Percentiles rank a stretch among this genome's conserved stretches.
Evolutionary conservation across 2,888 invertebrate species (phyloP).

Genomic region (Pristionchus maxplancki): DNA sequence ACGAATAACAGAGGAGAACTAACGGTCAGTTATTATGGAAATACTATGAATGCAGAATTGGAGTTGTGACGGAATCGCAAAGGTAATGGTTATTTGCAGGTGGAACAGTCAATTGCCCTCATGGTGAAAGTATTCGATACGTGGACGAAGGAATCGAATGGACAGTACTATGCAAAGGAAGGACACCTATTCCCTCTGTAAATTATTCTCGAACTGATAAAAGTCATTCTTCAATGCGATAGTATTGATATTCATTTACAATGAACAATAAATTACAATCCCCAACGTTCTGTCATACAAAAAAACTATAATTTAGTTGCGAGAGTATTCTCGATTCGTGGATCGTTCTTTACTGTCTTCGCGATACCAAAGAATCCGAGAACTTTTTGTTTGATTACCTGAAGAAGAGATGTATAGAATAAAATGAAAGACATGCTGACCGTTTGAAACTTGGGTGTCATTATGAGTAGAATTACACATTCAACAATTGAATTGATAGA

Average conservation of each 20-base stretch:
- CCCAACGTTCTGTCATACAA: not conserved
- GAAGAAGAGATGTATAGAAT: not conserved
- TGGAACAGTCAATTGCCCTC: constrained; percentile 39
- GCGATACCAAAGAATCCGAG: not conserved
- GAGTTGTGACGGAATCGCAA: not conserved
- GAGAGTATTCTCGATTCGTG: not conserved
- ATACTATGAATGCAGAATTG: too few relatives aligned
- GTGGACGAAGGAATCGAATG: constrained; percentile 26
- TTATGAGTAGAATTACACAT: not conserved
- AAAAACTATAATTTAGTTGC: not conserved
- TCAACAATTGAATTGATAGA: not conserved
- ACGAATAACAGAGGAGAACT: constrained; percentile 33
- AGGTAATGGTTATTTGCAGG: constrained; percentile 1
- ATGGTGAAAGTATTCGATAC: constrained; percentile 34
- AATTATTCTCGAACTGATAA: not conserved
- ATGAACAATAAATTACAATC: too few relatives aligned
- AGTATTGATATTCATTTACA: too few relatives aligned
- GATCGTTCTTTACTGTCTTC: not conserved
- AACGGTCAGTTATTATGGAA: not conserved
- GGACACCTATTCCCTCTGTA: constrained; percentile 34
- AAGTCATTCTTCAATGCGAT: too few relatives aligned
- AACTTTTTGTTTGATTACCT: not conserved
- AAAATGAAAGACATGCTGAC: not conserved
- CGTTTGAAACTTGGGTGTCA: not conserved
- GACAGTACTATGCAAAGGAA: constrained; percentile 39